Evolutionary conservation across 2,888 invertebrate genomes (phyloP).

Genomic region (Eustalomyia histrio): DNA sequence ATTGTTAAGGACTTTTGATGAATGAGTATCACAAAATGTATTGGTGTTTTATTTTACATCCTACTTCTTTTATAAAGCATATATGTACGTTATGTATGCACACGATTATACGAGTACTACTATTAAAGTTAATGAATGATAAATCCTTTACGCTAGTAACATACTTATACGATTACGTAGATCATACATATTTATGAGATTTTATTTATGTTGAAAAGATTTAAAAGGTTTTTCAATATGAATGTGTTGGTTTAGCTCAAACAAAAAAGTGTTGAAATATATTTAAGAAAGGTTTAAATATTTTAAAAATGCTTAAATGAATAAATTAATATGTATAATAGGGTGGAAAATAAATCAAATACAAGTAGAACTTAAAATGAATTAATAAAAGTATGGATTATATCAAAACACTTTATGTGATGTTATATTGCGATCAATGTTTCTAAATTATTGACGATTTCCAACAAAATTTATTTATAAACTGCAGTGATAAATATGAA

Average conservation of each 20-base stretch:
- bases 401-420: no score
- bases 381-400: no score
- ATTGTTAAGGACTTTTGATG: conserved; percentile 63
- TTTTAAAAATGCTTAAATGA: no score
- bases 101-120: not conserved
- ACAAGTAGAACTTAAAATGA: no score
- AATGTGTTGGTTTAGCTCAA: not conserved
- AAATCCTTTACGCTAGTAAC: conserved; percentile 49
- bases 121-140: conserved; percentile 22
- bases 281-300: no score
- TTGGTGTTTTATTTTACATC: conserved; percentile 34
- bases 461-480: no score
- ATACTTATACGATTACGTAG: not conserved
- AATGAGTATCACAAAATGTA: conserved; percentile 44
- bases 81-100: not conserved
- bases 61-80: conserved; percentile 12
- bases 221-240: not conserved
- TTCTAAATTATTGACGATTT: no score
- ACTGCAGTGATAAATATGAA: no score
- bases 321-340: no score
- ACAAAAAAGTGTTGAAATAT: not conserved
- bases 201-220: not conserved
- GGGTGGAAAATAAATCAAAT: no score
- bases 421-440: no score
- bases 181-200: not conserved